Percentiles rank a stretch among this genome's conserved stretches.
phyloP scores from a whole-genome alignment of 2,113 vertebrate species.

The Phrynosoma platyrhinos region DNA sequence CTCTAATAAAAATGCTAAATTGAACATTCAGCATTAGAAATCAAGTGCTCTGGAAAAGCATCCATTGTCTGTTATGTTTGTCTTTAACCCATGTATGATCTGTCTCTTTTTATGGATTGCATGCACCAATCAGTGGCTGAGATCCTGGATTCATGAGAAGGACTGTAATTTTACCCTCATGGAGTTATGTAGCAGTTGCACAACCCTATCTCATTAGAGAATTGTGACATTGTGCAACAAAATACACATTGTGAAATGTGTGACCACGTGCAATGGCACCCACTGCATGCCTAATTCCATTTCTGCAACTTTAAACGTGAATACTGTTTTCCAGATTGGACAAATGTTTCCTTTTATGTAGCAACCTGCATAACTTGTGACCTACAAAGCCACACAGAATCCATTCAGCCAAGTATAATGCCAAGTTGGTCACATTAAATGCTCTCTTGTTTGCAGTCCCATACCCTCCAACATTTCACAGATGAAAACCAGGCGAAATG shows the following conservation, averaged over 20 bases:
- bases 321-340: too few relatives aligned
- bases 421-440: not conserved
- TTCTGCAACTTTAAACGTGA: too few relatives aligned
- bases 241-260: too few relatives aligned
- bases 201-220: too few relatives aligned
- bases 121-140: not conserved
- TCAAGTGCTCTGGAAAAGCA: rapidly evolving
- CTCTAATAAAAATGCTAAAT: not conserved
- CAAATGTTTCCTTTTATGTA: not conserved
- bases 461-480: too few relatives aligned
- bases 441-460: not conserved
- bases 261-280: too few relatives aligned
- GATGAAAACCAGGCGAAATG: too few relatives aligned
- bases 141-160: not conserved
- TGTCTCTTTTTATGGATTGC: not conserved
- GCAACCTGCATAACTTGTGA: not conserved
- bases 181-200: too few relatives aligned
- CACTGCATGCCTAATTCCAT: too few relatives aligned
- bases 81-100: not conserved
- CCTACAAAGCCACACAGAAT: not conserved
- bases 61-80: rapidly evolving
- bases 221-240: too few relatives aligned
- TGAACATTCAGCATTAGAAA: not conserved
- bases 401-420: not conserved
- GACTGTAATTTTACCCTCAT: too few relatives aligned